Evolutionary conservation across 2,888 invertebrate species (phyloP).

Genomic region (Melinaea menophilus): DNA sequence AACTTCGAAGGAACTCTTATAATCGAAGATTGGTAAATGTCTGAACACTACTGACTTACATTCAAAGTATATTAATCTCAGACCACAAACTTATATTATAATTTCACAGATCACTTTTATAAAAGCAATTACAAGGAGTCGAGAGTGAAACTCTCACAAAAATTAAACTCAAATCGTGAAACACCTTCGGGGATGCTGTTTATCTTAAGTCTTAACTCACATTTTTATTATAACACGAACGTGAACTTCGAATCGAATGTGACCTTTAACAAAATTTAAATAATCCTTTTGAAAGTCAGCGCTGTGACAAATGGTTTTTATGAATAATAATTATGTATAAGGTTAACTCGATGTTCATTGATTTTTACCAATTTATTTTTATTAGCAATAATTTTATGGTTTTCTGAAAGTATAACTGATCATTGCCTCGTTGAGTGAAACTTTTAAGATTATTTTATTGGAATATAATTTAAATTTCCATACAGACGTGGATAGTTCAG

Average conservation of each 20-base stretch:
- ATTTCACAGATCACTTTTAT: constrained; percentile 3
- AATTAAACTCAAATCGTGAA: constrained; percentile 3
- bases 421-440: not conserved
- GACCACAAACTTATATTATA: not conserved
- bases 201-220: constrained; percentile 1
- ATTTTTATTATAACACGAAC: not conserved
- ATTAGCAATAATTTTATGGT: constrained; percentile 1
- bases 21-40: too few relatives aligned
- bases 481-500: too few relatives aligned
- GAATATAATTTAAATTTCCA: too few relatives aligned
- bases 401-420: not conserved
- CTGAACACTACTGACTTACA: too few relatives aligned
- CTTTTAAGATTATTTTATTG: not conserved
- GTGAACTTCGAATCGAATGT: not conserved
- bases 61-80: not conserved
- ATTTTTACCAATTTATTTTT: constrained; percentile 3
- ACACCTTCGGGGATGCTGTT: not conserved
- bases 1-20: too few relatives aligned
- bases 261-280: not conserved
- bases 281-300: not conserved
- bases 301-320: not conserved
- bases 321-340: not conserved
- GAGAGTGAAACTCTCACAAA: constrained; percentile 6
- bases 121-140: constrained; percentile 4
- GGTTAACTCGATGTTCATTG: not conserved